Conservation (phyloP, 2,797 vertebrate species). For the Microtus obscurus region DNA sequence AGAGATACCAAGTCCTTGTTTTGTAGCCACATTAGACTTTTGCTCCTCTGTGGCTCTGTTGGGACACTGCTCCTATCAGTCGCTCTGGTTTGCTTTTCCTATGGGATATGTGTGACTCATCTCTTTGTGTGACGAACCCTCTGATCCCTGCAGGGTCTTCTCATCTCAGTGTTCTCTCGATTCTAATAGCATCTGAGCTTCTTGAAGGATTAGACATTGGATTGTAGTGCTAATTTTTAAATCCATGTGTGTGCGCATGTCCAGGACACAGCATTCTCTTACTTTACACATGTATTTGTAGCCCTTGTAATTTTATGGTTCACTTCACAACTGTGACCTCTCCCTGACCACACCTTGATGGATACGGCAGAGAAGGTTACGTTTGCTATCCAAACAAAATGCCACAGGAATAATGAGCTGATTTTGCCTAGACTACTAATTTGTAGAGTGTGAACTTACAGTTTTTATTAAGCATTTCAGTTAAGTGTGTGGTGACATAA, state of each 20-base stretch:
- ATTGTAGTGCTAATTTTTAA: constrained; percentile 40
- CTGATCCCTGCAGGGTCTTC: neutral
- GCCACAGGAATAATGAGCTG: neutral
- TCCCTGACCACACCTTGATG: neutral
- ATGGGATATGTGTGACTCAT: neutral
- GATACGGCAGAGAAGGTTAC: neutral
- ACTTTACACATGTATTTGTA: neutral
- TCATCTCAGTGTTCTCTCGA: neutral
- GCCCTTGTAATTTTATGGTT: neutral
- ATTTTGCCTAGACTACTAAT: constrained; percentile 35
- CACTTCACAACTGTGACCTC: neutral
- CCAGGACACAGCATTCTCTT: neutral
- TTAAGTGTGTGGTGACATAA: constrained; percentile 9
- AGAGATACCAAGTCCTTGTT: neutral
- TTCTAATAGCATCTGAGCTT: neutral
- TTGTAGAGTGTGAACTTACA: neutral
- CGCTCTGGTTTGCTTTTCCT: neutral
- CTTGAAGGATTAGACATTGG: neutral
- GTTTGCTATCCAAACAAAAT: neutral
- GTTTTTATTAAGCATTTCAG: constrained; percentile 46
- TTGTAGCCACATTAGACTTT: neutral
- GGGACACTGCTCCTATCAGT: neutral
- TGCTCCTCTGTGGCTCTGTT: neutral
- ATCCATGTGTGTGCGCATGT: neutral
- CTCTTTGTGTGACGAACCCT: neutral